These are phyloP conservation scores for Catharus bicknelli DNA, from an alignment of 2,113 vertebrate species.

Conservation along the genomic window DNA sequence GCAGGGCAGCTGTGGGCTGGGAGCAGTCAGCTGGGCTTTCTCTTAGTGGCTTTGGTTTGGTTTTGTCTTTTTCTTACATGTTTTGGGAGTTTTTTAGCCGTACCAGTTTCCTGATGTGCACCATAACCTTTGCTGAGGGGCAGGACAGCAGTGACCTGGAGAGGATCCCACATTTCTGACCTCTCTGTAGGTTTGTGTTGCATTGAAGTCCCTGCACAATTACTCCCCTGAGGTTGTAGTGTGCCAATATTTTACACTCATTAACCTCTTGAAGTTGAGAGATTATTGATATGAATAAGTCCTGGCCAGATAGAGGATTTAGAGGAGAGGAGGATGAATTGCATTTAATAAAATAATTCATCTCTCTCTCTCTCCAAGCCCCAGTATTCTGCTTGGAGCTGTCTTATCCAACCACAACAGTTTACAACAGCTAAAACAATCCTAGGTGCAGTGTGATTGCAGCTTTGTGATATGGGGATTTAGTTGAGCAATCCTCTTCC, in stretches of 20 bases:
- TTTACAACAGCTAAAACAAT: background rate
- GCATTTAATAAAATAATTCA: background rate
- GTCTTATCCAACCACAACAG: accelerated
- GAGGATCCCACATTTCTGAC: background rate
- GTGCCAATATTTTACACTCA: background rate
- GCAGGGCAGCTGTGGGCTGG: background rate
- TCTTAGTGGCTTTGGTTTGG: background rate
- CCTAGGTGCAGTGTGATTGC: background rate
- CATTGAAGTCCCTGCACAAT: background rate
- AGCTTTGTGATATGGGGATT: background rate
- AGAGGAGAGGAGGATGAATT: background rate
- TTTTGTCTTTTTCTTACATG: background rate
- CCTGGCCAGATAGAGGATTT: background rate
- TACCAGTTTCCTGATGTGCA: background rate
- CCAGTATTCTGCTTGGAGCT: background rate
- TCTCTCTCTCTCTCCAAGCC: background rate
- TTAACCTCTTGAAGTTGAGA: background rate
- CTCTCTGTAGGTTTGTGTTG: background rate
- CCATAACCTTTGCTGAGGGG: background rate
- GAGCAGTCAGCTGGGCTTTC: background rate
- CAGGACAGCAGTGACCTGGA: background rate
- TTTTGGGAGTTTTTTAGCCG: background rate
- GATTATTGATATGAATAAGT: background rate
- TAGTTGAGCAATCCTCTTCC: background rate
- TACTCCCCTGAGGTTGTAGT: background rate